phyloP scores from a whole-genome alignment of 2,797 vertebrate genomes.

The Microhierax caerulescens region DNA sequence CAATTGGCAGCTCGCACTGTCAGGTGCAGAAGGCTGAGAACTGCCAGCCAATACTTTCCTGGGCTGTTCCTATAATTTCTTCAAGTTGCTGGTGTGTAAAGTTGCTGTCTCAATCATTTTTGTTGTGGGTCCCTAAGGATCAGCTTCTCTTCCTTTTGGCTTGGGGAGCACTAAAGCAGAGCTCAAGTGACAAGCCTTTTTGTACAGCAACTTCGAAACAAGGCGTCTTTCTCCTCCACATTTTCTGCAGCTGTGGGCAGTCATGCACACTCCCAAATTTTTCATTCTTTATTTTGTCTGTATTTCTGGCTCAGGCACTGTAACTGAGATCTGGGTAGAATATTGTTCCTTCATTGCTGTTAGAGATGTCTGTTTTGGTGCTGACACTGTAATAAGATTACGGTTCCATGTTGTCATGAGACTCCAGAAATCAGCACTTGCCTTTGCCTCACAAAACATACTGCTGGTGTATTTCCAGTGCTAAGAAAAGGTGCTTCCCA shows the following conservation, averaged over 20 bases:
- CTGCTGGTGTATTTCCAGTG: not conserved
- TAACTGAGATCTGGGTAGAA: not conserved
- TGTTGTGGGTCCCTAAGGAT: not conserved
- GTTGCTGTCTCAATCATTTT: not conserved
- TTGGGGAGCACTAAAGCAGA: not conserved
- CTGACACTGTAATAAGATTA: not conserved
- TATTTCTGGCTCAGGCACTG: not conserved
- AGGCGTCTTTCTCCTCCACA: not conserved
- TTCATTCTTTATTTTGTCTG: not conserved
- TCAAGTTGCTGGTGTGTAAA: not conserved
- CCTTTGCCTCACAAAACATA: not conserved
- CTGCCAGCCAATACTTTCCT: not conserved
- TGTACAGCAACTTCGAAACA: not conserved
- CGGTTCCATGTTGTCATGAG: not conserved
- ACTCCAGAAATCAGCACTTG: not conserved
- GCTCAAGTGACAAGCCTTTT: not conserved
- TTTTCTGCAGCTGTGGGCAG: constrained; percentile 4
- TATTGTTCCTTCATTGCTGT: not conserved
- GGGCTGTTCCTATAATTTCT: not conserved
- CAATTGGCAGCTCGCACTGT: not conserved
- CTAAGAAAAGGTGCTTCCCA: not conserved
- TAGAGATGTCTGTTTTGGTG: not conserved
- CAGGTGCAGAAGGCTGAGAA: constrained; percentile 39
- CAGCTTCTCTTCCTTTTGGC: not conserved
- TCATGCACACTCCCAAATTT: not conserved